Percentiles rank a stretch among this genome's conserved stretches.
Conservation (phyloP, 2,113 vertebrate species). For the Pelodiscus sinensis region DNA sequence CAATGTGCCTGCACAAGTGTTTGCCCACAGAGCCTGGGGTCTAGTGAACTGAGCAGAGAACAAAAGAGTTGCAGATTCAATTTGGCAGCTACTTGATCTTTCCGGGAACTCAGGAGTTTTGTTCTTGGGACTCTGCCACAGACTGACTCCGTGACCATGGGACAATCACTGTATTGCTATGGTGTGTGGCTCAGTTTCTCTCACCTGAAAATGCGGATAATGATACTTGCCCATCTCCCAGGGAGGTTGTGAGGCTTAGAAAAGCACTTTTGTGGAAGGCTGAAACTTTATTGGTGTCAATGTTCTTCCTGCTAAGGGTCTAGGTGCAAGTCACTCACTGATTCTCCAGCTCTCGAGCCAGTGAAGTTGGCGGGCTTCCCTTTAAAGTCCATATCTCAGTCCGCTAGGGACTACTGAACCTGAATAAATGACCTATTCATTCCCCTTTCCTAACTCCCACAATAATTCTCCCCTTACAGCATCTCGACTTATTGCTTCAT, state of each 20-base stretch:
- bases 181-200: not conserved
- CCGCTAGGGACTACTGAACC: not conserved
- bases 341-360: not conserved
- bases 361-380: no score
- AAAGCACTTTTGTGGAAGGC: not conserved
- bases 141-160: not conserved
- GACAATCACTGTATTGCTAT: not conserved
- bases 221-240: not conserved
- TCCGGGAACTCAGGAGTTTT: no score
- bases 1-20: no score
- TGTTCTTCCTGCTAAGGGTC: not conserved
- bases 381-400: not conserved
- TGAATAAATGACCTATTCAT: not conserved
- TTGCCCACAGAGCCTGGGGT: no score
- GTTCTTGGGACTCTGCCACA: rapidly evolving
- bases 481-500: not conserved
- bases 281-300: not conserved
- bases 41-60: no score
- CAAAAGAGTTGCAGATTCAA: not conserved
- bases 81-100: not conserved
- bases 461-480: not conserved
- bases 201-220: not conserved
- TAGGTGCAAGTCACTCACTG: not conserved
- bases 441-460: not conserved
- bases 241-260: not conserved